Percentiles rank a stretch among this genome's conserved stretches.
Conservation (phyloP, 2,797 vertebrate species). For the Eremophila alpestris region DNA sequence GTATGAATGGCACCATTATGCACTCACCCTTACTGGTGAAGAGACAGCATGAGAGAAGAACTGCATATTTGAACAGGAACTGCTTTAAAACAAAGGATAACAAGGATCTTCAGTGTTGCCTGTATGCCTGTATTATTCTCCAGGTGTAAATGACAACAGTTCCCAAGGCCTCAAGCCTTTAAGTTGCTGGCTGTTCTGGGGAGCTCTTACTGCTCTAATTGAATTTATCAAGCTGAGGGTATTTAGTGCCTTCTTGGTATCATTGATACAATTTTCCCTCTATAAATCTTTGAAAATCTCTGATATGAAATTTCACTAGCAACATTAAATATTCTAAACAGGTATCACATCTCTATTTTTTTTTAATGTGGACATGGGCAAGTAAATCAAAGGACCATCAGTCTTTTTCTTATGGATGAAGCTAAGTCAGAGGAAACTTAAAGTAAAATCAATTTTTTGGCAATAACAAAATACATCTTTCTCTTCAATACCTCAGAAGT, state of each 20-base stretch:
- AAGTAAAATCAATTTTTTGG: not conserved
- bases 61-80: not conserved
- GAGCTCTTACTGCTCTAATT: not conserved
- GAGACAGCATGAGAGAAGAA: not conserved
- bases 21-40: constrained; percentile 7
- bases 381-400: not conserved
- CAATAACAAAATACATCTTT: not conserved
- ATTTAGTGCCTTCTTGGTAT: not conserved
- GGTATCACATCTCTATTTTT: not conserved
- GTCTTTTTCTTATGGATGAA: not conserved
- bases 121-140: not conserved
- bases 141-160: not conserved
- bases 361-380: not conserved
- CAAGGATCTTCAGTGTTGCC: not conserved
- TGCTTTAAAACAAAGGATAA: constrained; percentile 5
- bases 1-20: constrained; percentile 15
- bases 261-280: not conserved
- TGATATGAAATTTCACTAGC: not conserved
- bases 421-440: not conserved
- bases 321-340: not conserved
- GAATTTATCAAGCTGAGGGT: not conserved
- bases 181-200: not conserved
- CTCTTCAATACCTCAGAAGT: not conserved
- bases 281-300: not conserved
- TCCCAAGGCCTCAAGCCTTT: not conserved